phyloP scores from a whole-genome alignment of 2,797 vertebrate species.

The Synaphobranchus kaupii region DNA sequence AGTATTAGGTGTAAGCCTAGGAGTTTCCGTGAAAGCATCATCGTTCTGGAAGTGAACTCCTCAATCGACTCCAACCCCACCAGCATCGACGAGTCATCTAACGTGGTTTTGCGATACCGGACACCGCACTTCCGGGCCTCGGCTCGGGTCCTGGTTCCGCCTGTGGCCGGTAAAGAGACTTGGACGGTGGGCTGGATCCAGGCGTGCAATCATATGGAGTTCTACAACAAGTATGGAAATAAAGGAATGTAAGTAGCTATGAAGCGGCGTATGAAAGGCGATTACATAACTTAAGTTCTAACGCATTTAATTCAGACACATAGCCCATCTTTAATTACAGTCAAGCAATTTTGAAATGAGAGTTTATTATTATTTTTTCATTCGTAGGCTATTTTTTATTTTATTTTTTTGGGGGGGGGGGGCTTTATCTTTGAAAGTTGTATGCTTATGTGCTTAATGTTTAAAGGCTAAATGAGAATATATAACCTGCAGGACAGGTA shows the following conservation, averaged over 20 bases:
- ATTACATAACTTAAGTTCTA: not conserved
- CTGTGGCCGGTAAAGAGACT: slow-evolving; percentile 87
- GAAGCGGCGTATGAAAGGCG: not conserved
- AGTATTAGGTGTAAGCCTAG: slow-evolving; percentile 96
- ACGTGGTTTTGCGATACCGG: slow-evolving; percentile 93
- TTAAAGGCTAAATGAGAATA: too few relatives aligned
- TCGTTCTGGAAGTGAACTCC: slow-evolving; percentile 89
- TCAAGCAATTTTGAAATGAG: not conserved
- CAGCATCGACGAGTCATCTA: slow-evolving; percentile 97
- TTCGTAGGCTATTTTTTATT: not conserved
- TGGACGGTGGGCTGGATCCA: slow-evolving; percentile 99
- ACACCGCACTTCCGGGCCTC: slow-evolving; percentile 95
- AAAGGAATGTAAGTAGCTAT: slow-evolving; percentile 96
- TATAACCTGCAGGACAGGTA: not conserved
- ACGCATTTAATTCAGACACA: not conserved
- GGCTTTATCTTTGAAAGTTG: not conserved
- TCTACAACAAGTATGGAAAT: slow-evolving; percentile 92
- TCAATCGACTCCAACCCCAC: slow-evolving; percentile 93
- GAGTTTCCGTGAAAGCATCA: slow-evolving; percentile 92
- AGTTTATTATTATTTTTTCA: not conserved
- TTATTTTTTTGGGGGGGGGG: not conserved
- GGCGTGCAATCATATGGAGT: slow-evolving; percentile 98
- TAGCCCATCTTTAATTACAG: not conserved
- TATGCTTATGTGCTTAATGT: not conserved
- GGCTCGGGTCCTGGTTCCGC: slow-evolving; percentile 88